Evolutionary conservation across 2,888 invertebrate species (phyloP).

Genomic region (Oscheius sp.): DNA sequence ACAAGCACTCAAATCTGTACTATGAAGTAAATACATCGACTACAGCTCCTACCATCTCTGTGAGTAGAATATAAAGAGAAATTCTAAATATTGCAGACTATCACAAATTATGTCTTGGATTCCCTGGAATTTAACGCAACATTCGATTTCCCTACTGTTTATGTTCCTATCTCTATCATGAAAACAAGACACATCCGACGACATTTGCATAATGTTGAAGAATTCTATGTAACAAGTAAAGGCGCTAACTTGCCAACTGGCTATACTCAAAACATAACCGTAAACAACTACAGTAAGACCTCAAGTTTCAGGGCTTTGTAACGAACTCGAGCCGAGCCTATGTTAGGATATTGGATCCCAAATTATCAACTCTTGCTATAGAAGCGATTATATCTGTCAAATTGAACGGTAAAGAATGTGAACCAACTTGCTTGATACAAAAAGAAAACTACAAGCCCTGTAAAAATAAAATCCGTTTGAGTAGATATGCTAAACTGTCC

Average conservation of each 20-base stretch:
- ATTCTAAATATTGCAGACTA: background rate
- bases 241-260: conserved; percentile 18
- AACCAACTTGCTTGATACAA: background rate
- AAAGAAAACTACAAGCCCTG: conserved; percentile 5
- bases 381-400: conserved; percentile 1
- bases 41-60: background rate
- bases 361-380: background rate
- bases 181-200: background rate
- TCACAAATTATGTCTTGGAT: background rate
- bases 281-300: background rate
- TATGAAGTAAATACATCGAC: background rate
- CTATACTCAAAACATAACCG: conserved; percentile 15
- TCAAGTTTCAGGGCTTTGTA: conserved; percentile 1
- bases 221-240: background rate
- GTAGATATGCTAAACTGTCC: background rate
- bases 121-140: background rate
- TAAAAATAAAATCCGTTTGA: background rate
- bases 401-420: background rate
- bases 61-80: background rate
- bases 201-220: background rate
- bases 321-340: background rate
- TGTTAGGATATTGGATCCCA: conserved; percentile 6
- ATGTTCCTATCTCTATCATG: conserved; percentile 16
- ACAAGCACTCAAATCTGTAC: background rate
- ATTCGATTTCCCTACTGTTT: conserved; percentile 13